Evolutionary conservation across 2,888 invertebrate species (phyloP).

Genomic region (Arrhopalites spinosus): DNA sequence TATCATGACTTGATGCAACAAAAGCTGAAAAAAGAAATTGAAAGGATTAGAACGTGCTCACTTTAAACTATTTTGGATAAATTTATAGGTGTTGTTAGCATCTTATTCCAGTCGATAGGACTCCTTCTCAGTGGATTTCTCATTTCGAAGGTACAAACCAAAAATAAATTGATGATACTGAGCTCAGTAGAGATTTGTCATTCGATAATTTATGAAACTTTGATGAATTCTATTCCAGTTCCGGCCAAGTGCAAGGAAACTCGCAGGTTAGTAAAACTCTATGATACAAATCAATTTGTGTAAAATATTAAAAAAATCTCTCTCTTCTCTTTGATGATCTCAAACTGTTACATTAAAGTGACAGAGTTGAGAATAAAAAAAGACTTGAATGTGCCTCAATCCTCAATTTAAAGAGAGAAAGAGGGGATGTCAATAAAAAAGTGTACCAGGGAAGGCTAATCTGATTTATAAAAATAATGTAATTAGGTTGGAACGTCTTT

Average conservation of each 20-base stretch:
- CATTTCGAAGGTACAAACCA: too few species aligned
- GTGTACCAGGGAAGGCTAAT: too few species aligned
- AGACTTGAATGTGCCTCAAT: too few species aligned
- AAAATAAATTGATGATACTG: too few species aligned
- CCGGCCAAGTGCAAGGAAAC: constrained; percentile 63
- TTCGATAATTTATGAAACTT: too few species aligned
- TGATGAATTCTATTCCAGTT: too few species aligned
- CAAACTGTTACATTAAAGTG: neutral
- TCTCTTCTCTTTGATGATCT: neutral
- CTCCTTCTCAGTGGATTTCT: constrained; percentile 66
- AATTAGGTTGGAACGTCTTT: constrained; percentile 67
- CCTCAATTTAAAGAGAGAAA: too few species aligned
- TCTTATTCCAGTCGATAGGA: constrained; percentile 67
- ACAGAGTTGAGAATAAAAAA: neutral
- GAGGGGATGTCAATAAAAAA: too few species aligned
- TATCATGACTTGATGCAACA: too few species aligned
- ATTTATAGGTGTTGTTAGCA: constrained; percentile 58
- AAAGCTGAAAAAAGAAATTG: too few species aligned
- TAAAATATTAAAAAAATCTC: too few species aligned
- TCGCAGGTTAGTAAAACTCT: constrained; percentile 38
- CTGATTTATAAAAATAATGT: neutral
- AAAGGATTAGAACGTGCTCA: neutral
- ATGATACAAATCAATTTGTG: neutral
- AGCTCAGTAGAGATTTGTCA: too few species aligned
- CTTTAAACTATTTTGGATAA: neutral